Evolutionary conservation across 2,888 invertebrate genomes (phyloP).

Genomic region (Tupiocoris notatus): DNA sequence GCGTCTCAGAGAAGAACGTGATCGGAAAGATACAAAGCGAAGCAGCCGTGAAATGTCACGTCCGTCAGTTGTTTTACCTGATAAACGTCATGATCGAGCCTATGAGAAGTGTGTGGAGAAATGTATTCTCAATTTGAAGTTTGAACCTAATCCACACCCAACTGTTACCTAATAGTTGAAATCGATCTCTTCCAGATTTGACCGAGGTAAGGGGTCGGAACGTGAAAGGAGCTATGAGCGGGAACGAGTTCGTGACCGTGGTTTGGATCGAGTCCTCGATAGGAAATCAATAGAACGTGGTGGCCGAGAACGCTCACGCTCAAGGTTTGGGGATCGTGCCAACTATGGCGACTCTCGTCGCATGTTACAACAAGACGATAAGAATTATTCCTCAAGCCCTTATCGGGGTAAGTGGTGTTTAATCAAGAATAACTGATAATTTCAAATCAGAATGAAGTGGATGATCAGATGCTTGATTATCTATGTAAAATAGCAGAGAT

Average conservation of each 20-base stretch:
- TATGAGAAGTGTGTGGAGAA: slow-evolving; percentile 35
- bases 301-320: slow-evolving; percentile 34
- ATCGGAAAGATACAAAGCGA: slow-evolving; percentile 38
- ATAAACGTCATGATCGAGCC: slow-evolving; percentile 28
- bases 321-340: slow-evolving; percentile 30
- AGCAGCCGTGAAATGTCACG: slow-evolving; percentile 50
- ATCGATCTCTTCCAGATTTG: slow-evolving; percentile 22
- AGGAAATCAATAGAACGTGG: slow-evolving; percentile 50
- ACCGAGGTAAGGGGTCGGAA: slow-evolving; percentile 22
- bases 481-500: too few relatives aligned
- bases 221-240: slow-evolving; percentile 44
- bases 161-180: too few relatives aligned
- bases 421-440: not conserved
- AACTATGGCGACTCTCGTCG: slow-evolving; percentile 26
- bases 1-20: slow-evolving; percentile 42
- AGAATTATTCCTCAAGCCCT: slow-evolving; percentile 30
- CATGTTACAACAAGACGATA: slow-evolving; percentile 25
- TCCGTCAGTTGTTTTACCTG: slow-evolving; percentile 8
- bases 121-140: too few relatives aligned
- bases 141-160: too few relatives aligned
- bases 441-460: too few relatives aligned
- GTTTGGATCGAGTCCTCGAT: slow-evolving; percentile 53
- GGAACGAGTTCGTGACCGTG: slow-evolving; percentile 48
- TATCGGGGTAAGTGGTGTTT: slow-evolving; percentile 23
- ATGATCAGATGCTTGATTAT: too few relatives aligned